A percentile compares a stretch with the other conserved stretches of the same genome.
phyloP scores from a whole-genome alignment of 1,140 invertebrate species.

The Elymnias hypermnestra region DNA sequence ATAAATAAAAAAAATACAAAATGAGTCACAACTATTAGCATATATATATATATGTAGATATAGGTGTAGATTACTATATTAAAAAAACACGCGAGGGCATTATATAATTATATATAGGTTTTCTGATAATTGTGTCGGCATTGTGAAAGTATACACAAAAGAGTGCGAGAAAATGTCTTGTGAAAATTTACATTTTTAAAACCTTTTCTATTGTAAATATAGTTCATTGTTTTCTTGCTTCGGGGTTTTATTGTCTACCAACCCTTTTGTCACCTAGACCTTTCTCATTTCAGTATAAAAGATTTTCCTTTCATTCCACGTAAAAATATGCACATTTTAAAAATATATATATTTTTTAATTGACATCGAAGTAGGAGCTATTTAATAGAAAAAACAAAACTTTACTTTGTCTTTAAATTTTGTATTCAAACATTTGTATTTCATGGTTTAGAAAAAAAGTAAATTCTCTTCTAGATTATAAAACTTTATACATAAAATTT shows the following conservation, averaged over 20 bases:
- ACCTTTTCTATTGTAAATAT: not conserved
- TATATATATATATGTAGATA: no score
- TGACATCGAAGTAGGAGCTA: not conserved
- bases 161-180: not conserved
- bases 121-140: no score
- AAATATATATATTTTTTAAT: not conserved
- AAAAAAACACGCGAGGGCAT: no score
- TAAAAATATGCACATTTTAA: not conserved
- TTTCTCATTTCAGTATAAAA: constrained; percentile 11
- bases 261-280: constrained; percentile 11
- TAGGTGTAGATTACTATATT: no score
- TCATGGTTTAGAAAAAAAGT: no score
- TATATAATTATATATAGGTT: no score
- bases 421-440: no score
- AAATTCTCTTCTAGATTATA: no score
- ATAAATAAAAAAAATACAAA: no score
- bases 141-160: no score
- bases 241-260: constrained; percentile 8
- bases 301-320: constrained; percentile 5
- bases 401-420: not conserved
- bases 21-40: no score
- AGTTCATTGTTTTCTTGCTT: constrained; percentile 10
- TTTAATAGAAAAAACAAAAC: not conserved
- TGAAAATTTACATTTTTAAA: not conserved
- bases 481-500: no score